Evolutionary conservation across 2,797 vertebrate species (phyloP), one percentile per base, ranked within the genome.

Genomic region (Mus minutoides): DNA sequence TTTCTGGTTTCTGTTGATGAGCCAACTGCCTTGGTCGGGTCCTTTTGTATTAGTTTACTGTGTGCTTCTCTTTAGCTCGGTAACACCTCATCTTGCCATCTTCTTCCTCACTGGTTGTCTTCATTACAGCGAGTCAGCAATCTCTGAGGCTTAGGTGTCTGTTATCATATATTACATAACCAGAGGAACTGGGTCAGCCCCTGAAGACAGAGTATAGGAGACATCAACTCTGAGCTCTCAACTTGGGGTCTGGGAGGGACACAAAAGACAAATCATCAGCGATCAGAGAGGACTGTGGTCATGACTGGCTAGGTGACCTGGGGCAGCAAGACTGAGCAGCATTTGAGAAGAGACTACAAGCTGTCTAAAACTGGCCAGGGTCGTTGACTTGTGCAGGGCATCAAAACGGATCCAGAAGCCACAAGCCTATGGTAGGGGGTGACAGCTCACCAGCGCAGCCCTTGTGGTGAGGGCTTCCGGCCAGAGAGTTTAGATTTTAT

Each of bases 351-450:
- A 58, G 62, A 46, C 52, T 62, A 37, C 0, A 19, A 13, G 4
- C 24, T 69, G 9, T 19, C 31, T 31, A 13, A 37, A 58, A 21
- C 37, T 34, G 29, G 64, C 4, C 12, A 56, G 13, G 58, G 13
- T 12, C 3, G 0, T 0, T 1, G 0, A 17, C 46, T 0, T 11
- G 2, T 19, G 34, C 19, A 22, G 73, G 43, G 40, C 49, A 0
- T 1, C 9, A 2, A 9, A 43, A 12, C 3, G 7, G 6, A n/a
- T 24, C 60, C 34, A 11, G 46, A 58, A 79, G 77, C 64, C 64
- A 11, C 37, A 0, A 34, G 19, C 21, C 56, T 3, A 0, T n/a
- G 17, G 3, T 12, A 64, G 26, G 11, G 76, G 31, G 34, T 31
- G 37, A 69, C 13, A 54, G 46, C 62, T 26, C 82, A 37, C n/a